Conservation (phyloP, 1,140 invertebrate species). For the Lepidostoma basale region DNA sequence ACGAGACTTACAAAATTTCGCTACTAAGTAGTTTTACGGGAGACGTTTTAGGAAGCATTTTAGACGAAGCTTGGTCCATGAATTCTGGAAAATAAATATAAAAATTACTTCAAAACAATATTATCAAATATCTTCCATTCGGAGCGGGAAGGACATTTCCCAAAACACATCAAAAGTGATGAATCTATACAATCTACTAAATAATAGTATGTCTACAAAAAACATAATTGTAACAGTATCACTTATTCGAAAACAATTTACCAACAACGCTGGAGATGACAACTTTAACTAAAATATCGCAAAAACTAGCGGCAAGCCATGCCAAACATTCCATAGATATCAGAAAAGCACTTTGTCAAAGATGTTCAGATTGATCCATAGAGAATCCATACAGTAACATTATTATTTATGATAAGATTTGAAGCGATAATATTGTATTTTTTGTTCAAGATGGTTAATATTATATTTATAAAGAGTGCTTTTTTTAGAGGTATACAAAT, state of each 20-base stretch:
- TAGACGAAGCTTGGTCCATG: slow-evolving; percentile 30
- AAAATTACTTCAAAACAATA: not conserved
- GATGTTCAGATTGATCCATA: too few relatives aligned
- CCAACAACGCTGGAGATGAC: not conserved
- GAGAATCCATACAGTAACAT: too few relatives aligned
- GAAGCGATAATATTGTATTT: too few relatives aligned
- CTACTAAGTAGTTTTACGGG: slow-evolving; percentile 54
- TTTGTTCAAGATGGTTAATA: too few relatives aligned
- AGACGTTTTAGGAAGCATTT: slow-evolving; percentile 54
- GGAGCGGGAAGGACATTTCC: not conserved
- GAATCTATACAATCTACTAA: not conserved
- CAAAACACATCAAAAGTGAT: not conserved
- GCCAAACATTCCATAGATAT: slow-evolving; percentile 23
- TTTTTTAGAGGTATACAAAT: too few relatives aligned
- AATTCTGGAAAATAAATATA: slow-evolving; percentile 8
- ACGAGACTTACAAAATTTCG: slow-evolving; percentile 56
- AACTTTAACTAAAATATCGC: slow-evolving; percentile 7
- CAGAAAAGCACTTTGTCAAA: too few relatives aligned
- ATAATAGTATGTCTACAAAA: not conserved
- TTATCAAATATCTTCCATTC: not conserved
- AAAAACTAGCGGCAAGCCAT: slow-evolving; percentile 26
- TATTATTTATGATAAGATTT: too few relatives aligned
- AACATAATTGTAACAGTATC: not conserved
- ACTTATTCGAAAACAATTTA: not conserved
- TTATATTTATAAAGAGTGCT: too few relatives aligned